Percentiles rank a stretch among this genome's conserved stretches.
phyloP scores from a whole-genome alignment of 2,797 vertebrate genomes.

The Pempheris klunzingeri region DNA sequence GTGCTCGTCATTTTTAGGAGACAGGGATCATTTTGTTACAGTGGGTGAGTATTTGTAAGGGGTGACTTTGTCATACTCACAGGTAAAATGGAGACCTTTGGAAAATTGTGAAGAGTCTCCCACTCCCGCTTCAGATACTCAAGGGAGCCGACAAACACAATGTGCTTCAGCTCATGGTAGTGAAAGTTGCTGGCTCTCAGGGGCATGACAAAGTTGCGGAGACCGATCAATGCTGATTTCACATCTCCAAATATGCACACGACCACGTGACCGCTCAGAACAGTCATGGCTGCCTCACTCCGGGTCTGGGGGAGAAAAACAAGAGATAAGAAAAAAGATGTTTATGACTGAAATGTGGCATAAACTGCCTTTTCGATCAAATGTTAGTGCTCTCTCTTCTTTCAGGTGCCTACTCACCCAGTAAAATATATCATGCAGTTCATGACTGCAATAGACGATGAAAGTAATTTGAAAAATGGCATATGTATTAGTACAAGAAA shows the following conservation, averaged over 20 bases:
- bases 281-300: slow-evolving; percentile 98
- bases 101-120: slow-evolving; percentile 99
- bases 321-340: slow-evolving; percentile 10
- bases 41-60: neutral
- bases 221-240: slow-evolving; percentile 95
- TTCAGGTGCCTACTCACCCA: slow-evolving; percentile 29
- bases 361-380: slow-evolving; percentile 27
- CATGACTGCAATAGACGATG: slow-evolving; percentile 52
- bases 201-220: slow-evolving; percentile 98
- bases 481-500: slow-evolving; percentile 73
- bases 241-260: slow-evolving; percentile 98
- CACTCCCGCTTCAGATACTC: slow-evolving; percentile 98
- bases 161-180: slow-evolving; percentile 98
- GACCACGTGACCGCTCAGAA: slow-evolving; percentile 97
- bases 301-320: slow-evolving; percentile 87
- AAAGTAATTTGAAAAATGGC: slow-evolving; percentile 74
- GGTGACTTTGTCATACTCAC: slow-evolving; percentile 85
- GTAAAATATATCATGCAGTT: slow-evolving; percentile 52
- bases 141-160: slow-evolving; percentile 97
- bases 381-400: slow-evolving; percentile 41
- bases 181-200: slow-evolving; percentile 99
- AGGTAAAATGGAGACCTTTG: slow-evolving; percentile 97
- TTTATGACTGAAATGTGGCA: slow-evolving; percentile 30
- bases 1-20: neutral
- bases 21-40: neutral